Evolutionary conservation across 2,888 invertebrate genomes (phyloP).

Genomic region (Seira ritae): DNA sequence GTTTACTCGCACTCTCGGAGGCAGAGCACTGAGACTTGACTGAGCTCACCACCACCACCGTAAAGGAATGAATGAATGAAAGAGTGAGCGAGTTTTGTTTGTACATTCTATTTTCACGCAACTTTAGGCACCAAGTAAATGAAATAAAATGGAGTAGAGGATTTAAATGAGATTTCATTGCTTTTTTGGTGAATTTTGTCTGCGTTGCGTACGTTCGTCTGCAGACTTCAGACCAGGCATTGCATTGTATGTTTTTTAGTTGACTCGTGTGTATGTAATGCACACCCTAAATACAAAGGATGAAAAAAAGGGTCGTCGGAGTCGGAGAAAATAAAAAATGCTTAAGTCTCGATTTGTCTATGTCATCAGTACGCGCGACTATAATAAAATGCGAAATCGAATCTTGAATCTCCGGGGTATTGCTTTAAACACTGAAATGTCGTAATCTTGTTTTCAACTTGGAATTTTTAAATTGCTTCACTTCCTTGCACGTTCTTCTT

Average conservation of each 20-base stretch:
- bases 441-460: constrained; percentile 59
- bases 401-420: constrained; percentile 55
- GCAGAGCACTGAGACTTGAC: no score
- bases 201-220: constrained; percentile 10
- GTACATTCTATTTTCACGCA: constrained; percentile 63
- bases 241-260: constrained; percentile 36
- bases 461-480: constrained; percentile 63
- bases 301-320: not conserved
- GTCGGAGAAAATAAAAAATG: constrained; percentile 41
- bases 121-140: constrained; percentile 58
- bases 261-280: no score
- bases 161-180: constrained; percentile 65
- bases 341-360: constrained; percentile 63
- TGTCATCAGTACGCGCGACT: constrained; percentile 54
- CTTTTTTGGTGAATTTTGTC: constrained; percentile 30
- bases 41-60: no score
- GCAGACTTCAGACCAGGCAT: not conserved
- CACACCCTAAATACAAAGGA: constrained; percentile 17
- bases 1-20: no score
- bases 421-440: constrained; percentile 62
- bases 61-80: constrained; percentile 37
- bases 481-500: constrained; percentile 6
- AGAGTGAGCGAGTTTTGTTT: constrained; percentile 25
- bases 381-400: constrained; percentile 64
- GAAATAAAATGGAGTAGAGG: constrained; percentile 63